Conservation (phyloP, 2,888 invertebrate genomes). For the Miltochrista miniata region DNA sequence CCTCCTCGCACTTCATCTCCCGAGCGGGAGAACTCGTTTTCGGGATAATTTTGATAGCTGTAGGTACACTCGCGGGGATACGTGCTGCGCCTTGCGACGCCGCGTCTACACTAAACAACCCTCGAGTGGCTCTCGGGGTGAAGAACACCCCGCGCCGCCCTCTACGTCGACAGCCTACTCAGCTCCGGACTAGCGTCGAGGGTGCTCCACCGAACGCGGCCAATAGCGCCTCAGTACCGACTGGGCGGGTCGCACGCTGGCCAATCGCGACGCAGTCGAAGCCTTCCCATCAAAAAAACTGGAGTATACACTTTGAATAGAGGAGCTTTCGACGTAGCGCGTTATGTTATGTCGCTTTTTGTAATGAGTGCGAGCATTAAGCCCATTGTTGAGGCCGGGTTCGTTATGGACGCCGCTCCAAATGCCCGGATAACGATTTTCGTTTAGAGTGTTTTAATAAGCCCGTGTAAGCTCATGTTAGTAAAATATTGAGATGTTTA, state of each 20-base stretch:
- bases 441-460: slow-evolving; percentile 82
- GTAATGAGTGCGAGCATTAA: slow-evolving; percentile 83
- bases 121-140: slow-evolving; percentile 83
- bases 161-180: slow-evolving; percentile 82
- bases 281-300: slow-evolving; percentile 78
- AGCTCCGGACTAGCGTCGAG: slow-evolving; percentile 73
- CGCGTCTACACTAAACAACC: slow-evolving; percentile 81
- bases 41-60: slow-evolving; percentile 77
- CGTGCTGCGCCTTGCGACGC: slow-evolving; percentile 80
- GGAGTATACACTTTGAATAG: slow-evolving; percentile 82
- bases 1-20: slow-evolving; percentile 82
- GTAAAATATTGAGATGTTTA: slow-evolving; percentile 49
- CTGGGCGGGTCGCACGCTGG: slow-evolving; percentile 67
- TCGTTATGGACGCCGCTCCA: slow-evolving; percentile 81
- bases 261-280: slow-evolving; percentile 63
- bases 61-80: slow-evolving; percentile 63
- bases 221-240: slow-evolving; percentile 60
- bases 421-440: slow-evolving; percentile 81
- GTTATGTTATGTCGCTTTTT: slow-evolving; percentile 83
- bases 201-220: slow-evolving; percentile 73
- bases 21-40: slow-evolving; percentile 78
- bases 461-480: slow-evolving; percentile 75
- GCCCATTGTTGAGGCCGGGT: slow-evolving; percentile 81
- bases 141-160: slow-evolving; percentile 81
- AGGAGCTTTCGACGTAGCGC: slow-evolving; percentile 80